A percentile compares a stretch with the other conserved stretches of the same genome.
Conservation (phyloP, 2,888 invertebrate species). For the Branchellion lobata region DNA sequence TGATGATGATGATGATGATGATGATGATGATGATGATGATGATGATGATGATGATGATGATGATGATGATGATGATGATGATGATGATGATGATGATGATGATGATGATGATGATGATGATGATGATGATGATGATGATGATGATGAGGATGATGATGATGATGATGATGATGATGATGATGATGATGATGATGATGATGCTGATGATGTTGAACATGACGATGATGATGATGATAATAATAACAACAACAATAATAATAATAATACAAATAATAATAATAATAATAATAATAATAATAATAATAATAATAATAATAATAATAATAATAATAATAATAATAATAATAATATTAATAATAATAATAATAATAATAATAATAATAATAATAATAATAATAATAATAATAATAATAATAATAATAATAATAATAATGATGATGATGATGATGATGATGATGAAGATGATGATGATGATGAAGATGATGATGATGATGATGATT, state of each 20-base stretch:
- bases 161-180: background rate
- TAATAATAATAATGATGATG: slow-evolving; percentile 11
- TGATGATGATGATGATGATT: slow-evolving; percentile 28
- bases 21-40: background rate
- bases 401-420: background rate
- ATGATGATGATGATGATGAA: slow-evolving; percentile 28
- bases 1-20: background rate
- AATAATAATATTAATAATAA: background rate
- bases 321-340: slow-evolving; percentile 8
- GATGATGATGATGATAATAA: background rate
- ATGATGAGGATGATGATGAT: background rate
- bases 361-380: background rate
- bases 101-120: background rate
- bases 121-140: slow-evolving; percentile 4
- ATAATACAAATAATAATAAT: background rate
- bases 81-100: background rate
- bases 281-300: background rate
- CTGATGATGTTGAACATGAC: background rate
- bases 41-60: background rate
- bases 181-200: slow-evolving; percentile 17
- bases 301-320: background rate
- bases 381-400: background rate
- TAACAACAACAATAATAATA: background rate
- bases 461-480: slow-evolving; percentile 32
- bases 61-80: background rate